phyloP scores from a whole-genome alignment of 2,888 invertebrate genomes.

The Hermaeophaga mercurialis region DNA sequence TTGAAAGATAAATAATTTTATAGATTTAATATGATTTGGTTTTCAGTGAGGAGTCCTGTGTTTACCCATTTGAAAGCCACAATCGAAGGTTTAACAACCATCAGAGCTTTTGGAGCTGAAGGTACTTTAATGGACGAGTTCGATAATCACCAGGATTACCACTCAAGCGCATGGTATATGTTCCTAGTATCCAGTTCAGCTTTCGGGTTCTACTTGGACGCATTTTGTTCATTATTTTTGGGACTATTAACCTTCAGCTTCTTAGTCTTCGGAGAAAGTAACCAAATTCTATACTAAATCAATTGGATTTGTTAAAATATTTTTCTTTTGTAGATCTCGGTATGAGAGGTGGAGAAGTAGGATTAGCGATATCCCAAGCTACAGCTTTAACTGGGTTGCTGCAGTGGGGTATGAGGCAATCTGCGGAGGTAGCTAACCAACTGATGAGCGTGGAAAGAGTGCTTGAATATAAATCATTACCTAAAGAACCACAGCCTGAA shows the following conservation, averaged over 20 bases:
- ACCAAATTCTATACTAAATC: slow-evolving; percentile 3
- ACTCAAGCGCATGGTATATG: slow-evolving; percentile 68
- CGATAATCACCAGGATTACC: slow-evolving; percentile 63
- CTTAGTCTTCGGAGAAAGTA: slow-evolving; percentile 43
- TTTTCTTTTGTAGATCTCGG: slow-evolving; percentile 36
- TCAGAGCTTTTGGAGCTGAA: slow-evolving; percentile 75
- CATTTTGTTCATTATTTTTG: slow-evolving; percentile 66
- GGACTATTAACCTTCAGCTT: slow-evolving; percentile 69
- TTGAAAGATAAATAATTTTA: not conserved
- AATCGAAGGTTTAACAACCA: slow-evolving; percentile 76
- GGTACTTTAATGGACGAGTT: slow-evolving; percentile 62
- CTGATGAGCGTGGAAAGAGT: slow-evolving; percentile 91
- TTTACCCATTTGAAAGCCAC: slow-evolving; percentile 80
- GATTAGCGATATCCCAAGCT: slow-evolving; percentile 54
- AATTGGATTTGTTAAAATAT: slow-evolving; percentile 41
- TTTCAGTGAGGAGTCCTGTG: slow-evolving; percentile 78
- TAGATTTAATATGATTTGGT: not conserved
- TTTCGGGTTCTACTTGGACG: slow-evolving; percentile 67
- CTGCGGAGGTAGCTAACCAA: slow-evolving; percentile 64
- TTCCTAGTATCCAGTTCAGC: slow-evolving; percentile 65
- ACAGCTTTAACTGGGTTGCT: slow-evolving; percentile 61
- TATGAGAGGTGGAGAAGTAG: slow-evolving; percentile 60
- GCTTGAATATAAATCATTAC: slow-evolving; percentile 67
- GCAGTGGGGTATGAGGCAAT: slow-evolving; percentile 81
- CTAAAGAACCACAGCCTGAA: slow-evolving; percentile 67